Evolutionary conservation across 2,888 invertebrate genomes (phyloP).

Genomic region (Ennomos quercinarius): DNA sequence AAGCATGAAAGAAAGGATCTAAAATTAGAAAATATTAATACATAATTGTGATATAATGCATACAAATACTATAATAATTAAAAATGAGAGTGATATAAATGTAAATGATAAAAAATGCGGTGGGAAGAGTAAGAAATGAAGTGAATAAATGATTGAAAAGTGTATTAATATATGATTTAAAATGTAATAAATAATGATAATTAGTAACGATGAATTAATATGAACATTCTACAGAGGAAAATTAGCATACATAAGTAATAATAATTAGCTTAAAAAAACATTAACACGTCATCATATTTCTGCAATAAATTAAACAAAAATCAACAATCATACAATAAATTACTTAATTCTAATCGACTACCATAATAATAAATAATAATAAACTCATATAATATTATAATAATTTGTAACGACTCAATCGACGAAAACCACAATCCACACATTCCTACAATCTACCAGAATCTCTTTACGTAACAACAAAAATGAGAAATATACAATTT

Average conservation of each 20-base stretch:
- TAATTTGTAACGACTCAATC: background rate
- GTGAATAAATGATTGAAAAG: background rate
- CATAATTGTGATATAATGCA: constrained; percentile 57
- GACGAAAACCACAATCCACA: too few species aligned
- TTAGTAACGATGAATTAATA: constrained; percentile 15
- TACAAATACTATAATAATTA: constrained; percentile 7
- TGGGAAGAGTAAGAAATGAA: constrained; percentile 27
- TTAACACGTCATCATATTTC: constrained; percentile 55
- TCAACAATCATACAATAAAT: constrained; percentile 57
- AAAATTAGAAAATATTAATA: too few species aligned
- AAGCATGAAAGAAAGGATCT: too few species aligned
- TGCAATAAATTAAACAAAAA: constrained; percentile 57
- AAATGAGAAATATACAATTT: background rate
- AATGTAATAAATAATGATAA: constrained; percentile 17
- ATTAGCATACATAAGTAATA: constrained; percentile 16
- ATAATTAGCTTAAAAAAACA: constrained; percentile 31
- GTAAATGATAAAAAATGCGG: constrained; percentile 15
- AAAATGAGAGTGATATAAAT: constrained; percentile 7
- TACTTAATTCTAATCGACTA: constrained; percentile 41
- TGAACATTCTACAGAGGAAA: background rate
- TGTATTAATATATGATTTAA: constrained; percentile 6
- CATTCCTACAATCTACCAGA: too few species aligned
- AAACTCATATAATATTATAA: constrained; percentile 13
- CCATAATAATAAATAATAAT: constrained; percentile 20
- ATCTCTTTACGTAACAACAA: too few species aligned